Base-by-base conservation (phyloP, 2,888 invertebrate species). In the Drosophila yooni region DNA sequence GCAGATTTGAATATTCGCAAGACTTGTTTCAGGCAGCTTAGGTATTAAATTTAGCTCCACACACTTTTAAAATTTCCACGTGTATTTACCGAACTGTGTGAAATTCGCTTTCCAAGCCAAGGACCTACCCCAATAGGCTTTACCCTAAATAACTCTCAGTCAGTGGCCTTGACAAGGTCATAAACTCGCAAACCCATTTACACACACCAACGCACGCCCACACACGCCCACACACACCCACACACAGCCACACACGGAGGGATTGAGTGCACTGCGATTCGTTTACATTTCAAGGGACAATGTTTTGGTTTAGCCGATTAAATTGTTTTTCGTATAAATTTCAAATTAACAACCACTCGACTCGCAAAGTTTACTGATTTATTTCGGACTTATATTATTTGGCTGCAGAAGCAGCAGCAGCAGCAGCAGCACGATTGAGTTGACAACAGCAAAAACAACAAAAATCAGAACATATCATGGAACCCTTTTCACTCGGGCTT, bases 311-410 rank as follows among this genome's bases (percentile, higher is more conserved):
- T 77, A 83, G 78, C 56, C 81, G 88, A 71, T 86, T 81, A 90
- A 86, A 89, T 88, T 89, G 86, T 88, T 89, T 85, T 89, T 89
- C 72, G 83, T 88, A 88, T 88, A 89, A 85, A 90, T 86, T 89
- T 90, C 89, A 90, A 90, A 90, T 86, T 86, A 86, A 86, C 86
- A 86, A 89, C 87, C 90, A 77, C 77, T 87, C 73, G 81, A 68
- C 67, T 75, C 50, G 51, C 67, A 76, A 83, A 88, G 82, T 86
- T 83, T 83, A 90, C 89, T 83, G 86, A 86, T 86, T 86, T 90
- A 86, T 86, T 90, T 86, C 60, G 83, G 86, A 85, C 89, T 85
- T 88, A 77, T 85, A 80, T 82, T 80, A 80, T 80, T 68, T 51
- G 58, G 62, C 40, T 65, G 68, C 60, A 48, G 65, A 38, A 38